Conservation (phyloP, 2,797 vertebrate species). For the Agapornis canus region DNA sequence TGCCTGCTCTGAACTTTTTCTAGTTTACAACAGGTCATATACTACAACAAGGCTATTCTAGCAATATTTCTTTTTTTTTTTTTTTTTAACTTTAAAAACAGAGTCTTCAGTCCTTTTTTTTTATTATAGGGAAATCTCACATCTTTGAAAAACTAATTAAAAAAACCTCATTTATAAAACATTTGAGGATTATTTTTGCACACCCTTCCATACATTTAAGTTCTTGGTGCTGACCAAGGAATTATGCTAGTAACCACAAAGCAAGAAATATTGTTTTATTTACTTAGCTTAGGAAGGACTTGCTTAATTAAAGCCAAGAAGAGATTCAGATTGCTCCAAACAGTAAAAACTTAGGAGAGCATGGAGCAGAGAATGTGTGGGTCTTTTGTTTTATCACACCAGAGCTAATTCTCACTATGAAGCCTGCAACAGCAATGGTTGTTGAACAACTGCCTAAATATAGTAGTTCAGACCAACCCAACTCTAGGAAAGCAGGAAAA, state of each 20-base stretch:
- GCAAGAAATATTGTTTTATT: background rate
- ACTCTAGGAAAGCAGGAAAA: background rate
- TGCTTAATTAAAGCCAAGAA: slow-evolving; percentile 15
- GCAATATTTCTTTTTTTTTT: background rate
- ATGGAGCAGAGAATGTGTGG: background rate
- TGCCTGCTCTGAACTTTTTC: background rate
- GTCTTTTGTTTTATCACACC: background rate
- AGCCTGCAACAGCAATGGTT: background rate
- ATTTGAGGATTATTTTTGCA: background rate
- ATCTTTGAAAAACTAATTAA: background rate
- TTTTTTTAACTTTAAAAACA: background rate
- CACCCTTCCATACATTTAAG: background rate
- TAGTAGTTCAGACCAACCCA: background rate
- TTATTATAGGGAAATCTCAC: background rate
- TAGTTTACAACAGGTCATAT: background rate
- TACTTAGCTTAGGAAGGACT: background rate
- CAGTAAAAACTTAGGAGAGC: background rate
- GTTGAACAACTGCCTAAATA: background rate
- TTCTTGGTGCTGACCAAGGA: background rate
- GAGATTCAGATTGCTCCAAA: background rate
- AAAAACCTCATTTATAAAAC: background rate
- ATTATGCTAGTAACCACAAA: background rate
- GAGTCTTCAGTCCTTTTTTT: background rate
- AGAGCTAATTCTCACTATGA: background rate
- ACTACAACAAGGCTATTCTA: background rate